Evolutionary conservation across 2,888 invertebrate genomes (phyloP), one percentile per base, ranked within the genome.

Genomic region (Polietes domitor): DNA sequence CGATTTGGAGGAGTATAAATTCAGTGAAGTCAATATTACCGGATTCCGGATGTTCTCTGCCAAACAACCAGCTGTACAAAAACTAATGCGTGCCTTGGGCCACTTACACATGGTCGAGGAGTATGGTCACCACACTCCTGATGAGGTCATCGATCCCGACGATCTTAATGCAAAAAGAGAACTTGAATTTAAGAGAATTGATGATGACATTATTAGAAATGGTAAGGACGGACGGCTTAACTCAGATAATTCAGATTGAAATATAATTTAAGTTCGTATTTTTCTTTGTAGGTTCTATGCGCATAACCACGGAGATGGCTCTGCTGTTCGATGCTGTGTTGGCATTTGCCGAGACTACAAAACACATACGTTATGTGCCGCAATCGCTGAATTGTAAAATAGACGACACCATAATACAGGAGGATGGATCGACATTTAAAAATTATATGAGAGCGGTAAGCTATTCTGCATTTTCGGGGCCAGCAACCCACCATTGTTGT

Each of bases 1-100:
- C 26, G 95, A 98, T 87, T 92, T 97, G 87, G 95, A 95, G 63
- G 95, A 96, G 17, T 97, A 95, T 89, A 95, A 95, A 89, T 95
- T 96, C 88, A 96, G 96, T 0, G 97, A 96, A 9, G 95, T 96
- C 0, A 97, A 97, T 90, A 96, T 98, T 47, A 97, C 97, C 37
- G 96, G 94, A 53, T 91, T 96, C 61, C 92, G 96, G 53, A 93
- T 96, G 88, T 94, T 96, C 82, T 94, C 95, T 87, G 94, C 94
- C 0, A 93, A 93, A 71, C 92, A 93, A 86, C 91, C 93, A 86
- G 92, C 92, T 26, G 93, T 94, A 53, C 93, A 94, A 55, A 91
- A 92, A 12, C 78, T 91, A 2, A 86, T 91, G 12, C 61, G 71
- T 12, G 73, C 80, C 28, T 70, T 89, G 26, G 87, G 86, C 10